Evolutionary conservation across 2,113 vertebrate genomes (phyloP).

Genomic region (Embiotoca jacksoni): DNA sequence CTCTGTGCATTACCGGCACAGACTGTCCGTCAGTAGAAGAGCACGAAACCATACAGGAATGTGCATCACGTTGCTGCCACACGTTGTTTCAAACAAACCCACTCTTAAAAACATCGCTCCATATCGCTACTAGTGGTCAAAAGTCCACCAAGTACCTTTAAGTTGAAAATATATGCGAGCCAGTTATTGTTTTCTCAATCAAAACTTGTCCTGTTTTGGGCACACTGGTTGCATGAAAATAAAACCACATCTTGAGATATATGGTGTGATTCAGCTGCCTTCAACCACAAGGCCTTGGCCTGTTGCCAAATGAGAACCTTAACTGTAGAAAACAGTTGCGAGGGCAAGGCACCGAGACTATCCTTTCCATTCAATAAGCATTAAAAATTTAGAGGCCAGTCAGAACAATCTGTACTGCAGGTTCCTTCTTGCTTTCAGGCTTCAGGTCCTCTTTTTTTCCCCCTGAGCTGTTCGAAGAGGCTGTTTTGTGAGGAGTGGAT

Average conservation of each 20-base stretch:
- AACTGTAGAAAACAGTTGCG: slow-evolving; percentile 21
- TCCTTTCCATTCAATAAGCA: slow-evolving; percentile 51
- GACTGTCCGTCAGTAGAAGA: no score
- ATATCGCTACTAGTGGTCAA: no score
- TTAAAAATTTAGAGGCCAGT: slow-evolving; percentile 52
- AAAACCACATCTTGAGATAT: not conserved
- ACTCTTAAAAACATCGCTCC: no score
- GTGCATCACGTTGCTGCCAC: no score
- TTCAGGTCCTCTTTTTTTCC: slow-evolving; percentile 25
- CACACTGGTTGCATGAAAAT: not conserved
- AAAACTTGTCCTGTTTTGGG: not conserved
- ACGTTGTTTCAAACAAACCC: no score
- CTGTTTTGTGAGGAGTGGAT: slow-evolving; percentile 41
- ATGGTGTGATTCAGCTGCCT: not conserved
- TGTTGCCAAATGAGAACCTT: slow-evolving; percentile 35
- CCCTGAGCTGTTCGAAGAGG: slow-evolving; percentile 22
- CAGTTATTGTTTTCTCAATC: no score
- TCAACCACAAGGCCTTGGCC: not conserved
- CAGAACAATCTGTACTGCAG: slow-evolving; percentile 13
- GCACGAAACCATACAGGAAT: no score
- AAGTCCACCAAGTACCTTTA: no score
- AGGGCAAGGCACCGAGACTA: slow-evolving; percentile 16
- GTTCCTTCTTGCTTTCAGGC: slow-evolving; percentile 9
- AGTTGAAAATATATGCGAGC: no score
- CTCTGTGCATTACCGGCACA: no score